Conservation (phyloP, 2,888 invertebrate species). For the Myopa tessellatipennis region DNA sequence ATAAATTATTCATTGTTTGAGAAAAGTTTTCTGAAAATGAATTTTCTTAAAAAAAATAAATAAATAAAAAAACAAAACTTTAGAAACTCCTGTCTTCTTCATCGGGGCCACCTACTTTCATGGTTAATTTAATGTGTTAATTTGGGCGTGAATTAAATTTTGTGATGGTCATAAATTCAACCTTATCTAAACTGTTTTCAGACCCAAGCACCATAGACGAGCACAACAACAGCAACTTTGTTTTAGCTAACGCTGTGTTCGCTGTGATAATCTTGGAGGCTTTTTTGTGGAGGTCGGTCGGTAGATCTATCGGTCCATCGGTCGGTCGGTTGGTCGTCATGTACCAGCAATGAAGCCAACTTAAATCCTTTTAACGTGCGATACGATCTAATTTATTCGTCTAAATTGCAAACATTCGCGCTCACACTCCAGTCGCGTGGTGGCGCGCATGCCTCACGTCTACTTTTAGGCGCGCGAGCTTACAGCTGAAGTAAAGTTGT, state of each 20-base stretch:
- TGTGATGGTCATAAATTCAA: slow-evolving; percentile 49
- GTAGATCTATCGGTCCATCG: not conserved
- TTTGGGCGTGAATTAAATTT: slow-evolving; percentile 1
- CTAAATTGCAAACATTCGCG: slow-evolving; percentile 31
- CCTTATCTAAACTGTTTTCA: slow-evolving; percentile 51
- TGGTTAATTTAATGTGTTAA: slow-evolving; percentile 7
- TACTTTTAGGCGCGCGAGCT: slow-evolving; percentile 23
- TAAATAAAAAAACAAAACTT: not conserved
- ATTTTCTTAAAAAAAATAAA: not conserved
- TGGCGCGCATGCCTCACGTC: not conserved
- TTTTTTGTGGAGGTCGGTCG: not conserved
- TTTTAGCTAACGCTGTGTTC: not conserved
- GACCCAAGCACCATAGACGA: slow-evolving; percentile 36
- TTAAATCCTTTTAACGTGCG: slow-evolving; percentile 31
- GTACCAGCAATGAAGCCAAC: not conserved
- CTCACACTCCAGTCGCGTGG: not conserved
- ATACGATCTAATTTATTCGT: slow-evolving; percentile 37
- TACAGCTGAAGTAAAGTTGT: not conserved
- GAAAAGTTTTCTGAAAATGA: not conserved
- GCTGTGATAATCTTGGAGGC: slow-evolving; percentile 17
- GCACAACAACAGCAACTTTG: not conserved
- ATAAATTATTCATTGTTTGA: not conserved
- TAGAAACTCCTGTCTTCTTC: not conserved
- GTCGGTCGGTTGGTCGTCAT: not conserved
- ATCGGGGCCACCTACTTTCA: slow-evolving; percentile 1